phyloP scores from a whole-genome alignment of 2,888 invertebrate species.

The Rhagonycha lutea region DNA sequence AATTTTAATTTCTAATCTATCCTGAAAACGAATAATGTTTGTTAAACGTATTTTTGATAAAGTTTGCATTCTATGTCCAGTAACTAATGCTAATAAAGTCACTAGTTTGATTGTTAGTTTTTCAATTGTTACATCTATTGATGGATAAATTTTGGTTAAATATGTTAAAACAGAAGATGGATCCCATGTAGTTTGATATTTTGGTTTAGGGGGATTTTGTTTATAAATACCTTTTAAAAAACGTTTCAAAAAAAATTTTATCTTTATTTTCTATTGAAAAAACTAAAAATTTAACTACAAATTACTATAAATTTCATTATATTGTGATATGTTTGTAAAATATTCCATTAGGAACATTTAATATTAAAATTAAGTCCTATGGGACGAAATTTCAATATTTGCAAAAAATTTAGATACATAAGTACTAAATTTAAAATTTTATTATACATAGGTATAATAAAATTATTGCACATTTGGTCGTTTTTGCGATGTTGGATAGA shows the following conservation, averaged over 20 bases:
- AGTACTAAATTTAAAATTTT: too few species aligned
- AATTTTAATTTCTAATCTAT: slow-evolving; percentile 23
- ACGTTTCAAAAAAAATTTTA: background rate
- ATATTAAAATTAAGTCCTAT: too few species aligned
- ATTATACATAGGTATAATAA: too few species aligned
- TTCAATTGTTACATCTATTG: background rate
- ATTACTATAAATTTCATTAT: too few species aligned
- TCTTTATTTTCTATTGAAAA: background rate
- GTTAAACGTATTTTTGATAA: slow-evolving; percentile 22
- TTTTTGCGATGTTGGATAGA: too few species aligned
- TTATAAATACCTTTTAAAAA: slow-evolving; percentile 4
- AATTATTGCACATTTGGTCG: too few species aligned
- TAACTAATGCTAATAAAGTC: slow-evolving; percentile 29
- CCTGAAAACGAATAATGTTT: background rate
- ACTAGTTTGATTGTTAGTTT: slow-evolving; percentile 22
- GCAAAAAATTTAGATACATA: too few species aligned
- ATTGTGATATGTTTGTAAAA: too few species aligned
- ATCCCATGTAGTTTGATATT: background rate
- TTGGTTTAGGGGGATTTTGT: background rate
- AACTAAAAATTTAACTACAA: too few species aligned
- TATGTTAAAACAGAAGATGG: background rate
- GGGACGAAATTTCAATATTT: too few species aligned
- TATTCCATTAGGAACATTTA: too few species aligned
- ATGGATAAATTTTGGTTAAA: background rate
- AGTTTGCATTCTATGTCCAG: slow-evolving; percentile 32